A percentile compares a stretch with the other conserved stretches of the same genome.
phyloP scores from a whole-genome alignment of 2,113 vertebrate species.

The Paratilapia polleni region DNA sequence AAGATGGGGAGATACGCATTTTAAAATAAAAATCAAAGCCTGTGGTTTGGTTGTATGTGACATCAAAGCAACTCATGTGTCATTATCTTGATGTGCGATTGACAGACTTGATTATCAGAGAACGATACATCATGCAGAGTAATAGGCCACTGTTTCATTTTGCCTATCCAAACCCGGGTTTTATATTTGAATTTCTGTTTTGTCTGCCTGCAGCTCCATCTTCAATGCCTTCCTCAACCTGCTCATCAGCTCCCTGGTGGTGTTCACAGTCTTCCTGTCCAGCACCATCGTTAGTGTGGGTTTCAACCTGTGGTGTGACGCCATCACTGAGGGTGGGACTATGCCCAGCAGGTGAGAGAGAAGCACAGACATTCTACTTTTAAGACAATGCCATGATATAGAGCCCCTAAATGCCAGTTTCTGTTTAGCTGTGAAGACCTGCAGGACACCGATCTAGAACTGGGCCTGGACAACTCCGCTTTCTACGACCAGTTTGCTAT shows the following conservation, averaged over 20 bases:
- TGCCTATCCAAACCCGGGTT: not conserved
- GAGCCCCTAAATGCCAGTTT: not conserved
- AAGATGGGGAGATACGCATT: constrained; percentile 35
- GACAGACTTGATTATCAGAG: not conserved
- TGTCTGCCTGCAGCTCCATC: constrained; percentile 83
- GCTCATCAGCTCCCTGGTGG: constrained; percentile 88
- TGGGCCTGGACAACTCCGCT: constrained; percentile 91
- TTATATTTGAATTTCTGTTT: not conserved
- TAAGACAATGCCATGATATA: not conserved
- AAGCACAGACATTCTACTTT: not conserved
- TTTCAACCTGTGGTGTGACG: constrained; percentile 95
- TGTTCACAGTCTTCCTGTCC: constrained; percentile 91
- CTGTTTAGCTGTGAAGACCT: constrained; percentile 90
- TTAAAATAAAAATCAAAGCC: not conserved
- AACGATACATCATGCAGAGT: not conserved
- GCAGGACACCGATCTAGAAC: constrained; percentile 91
- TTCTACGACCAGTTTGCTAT: constrained; percentile 97
- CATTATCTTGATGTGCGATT: not conserved
- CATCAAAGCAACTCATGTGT: not conserved
- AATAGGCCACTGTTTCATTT: not conserved
- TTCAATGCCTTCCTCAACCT: constrained; percentile 93
- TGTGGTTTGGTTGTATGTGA: not conserved
- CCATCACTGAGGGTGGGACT: constrained; percentile 88
- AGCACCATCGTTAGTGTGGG: constrained; percentile 94
- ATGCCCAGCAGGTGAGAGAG: constrained; percentile 86